These are phyloP conservation scores for Eilema sororculum DNA, from an alignment of 2,888 invertebrate species.

Conservation along the genomic window DNA sequence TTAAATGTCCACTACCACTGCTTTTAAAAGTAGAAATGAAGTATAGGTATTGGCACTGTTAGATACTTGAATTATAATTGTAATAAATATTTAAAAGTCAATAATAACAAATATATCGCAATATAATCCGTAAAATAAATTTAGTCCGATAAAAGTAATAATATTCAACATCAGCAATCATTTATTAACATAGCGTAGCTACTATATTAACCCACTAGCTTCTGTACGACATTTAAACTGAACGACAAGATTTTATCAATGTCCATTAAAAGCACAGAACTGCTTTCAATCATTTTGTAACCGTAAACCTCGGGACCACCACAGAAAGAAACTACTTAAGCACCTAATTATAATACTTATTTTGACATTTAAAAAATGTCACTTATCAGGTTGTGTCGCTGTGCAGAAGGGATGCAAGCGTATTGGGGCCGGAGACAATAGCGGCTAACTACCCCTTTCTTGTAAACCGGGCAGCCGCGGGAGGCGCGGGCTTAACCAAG, in stretches of 20 bases:
- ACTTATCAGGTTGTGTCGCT: slow-evolving; percentile 61
- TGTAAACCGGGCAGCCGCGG: slow-evolving; percentile 72
- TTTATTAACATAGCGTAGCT: too few relatives aligned
- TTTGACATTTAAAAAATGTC: slow-evolving; percentile 60
- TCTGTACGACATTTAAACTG: not conserved
- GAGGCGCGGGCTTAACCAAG: slow-evolving; percentile 85
- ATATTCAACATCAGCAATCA: too few relatives aligned
- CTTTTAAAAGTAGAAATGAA: too few relatives aligned
- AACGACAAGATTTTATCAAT: slow-evolving; percentile 13
- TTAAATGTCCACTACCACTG: too few relatives aligned
- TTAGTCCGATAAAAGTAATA: too few relatives aligned
- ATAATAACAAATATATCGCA: too few relatives aligned
- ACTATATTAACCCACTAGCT: not conserved
- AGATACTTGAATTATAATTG: too few relatives aligned
- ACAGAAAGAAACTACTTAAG: slow-evolving; percentile 49
- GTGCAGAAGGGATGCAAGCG: slow-evolving; percentile 56
- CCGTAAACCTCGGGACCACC: slow-evolving; percentile 40
- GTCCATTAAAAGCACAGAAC: slow-evolving; percentile 6
- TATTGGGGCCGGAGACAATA: slow-evolving; percentile 80
- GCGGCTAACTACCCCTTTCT: slow-evolving; percentile 87
- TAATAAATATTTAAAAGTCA: too few relatives aligned
- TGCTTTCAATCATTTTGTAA: slow-evolving; percentile 27
- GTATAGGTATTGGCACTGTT: too few relatives aligned
- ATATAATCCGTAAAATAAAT: too few relatives aligned
- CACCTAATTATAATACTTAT: slow-evolving; percentile 53